Evolutionary conservation across 2,113 vertebrate species (phyloP).

Genomic region (Scatophagus argus): DNA sequence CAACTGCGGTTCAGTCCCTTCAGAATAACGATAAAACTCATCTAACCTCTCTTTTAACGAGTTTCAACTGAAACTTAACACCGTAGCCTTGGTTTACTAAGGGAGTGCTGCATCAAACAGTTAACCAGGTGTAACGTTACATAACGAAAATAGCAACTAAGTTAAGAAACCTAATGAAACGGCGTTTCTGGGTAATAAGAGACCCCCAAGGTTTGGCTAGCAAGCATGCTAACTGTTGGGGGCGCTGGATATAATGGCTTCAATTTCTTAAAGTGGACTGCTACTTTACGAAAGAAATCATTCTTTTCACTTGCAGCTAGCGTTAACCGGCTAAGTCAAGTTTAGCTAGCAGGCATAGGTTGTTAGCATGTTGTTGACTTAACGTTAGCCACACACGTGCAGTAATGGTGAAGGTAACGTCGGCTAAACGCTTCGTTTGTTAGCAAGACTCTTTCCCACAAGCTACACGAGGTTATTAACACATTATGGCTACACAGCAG

Average conservation of each 20-base stretch:
- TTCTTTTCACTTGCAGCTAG: background rate
- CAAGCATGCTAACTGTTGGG: background rate
- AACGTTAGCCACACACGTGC: slow-evolving; percentile 64
- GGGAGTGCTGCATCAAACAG: too few relatives aligned
- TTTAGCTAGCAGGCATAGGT: background rate
- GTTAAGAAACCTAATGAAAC: too few relatives aligned
- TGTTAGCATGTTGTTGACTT: slow-evolving; percentile 33
- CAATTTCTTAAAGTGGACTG: background rate
- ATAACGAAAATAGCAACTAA: too few relatives aligned
- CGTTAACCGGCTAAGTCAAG: background rate
- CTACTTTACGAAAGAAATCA: background rate
- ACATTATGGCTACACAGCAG: too few relatives aligned
- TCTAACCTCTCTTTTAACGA: background rate
- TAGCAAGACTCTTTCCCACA: background rate
- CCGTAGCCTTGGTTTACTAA: too few relatives aligned
- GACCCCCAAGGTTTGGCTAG: background rate
- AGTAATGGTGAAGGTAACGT: slow-evolving; percentile 9
- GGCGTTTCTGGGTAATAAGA: too few relatives aligned
- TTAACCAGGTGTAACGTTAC: too few relatives aligned
- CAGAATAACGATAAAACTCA: background rate
- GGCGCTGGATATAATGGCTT: too few relatives aligned
- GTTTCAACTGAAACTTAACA: background rate
- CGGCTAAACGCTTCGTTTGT: slow-evolving; percentile 19
- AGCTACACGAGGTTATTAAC: background rate
- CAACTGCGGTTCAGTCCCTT: background rate